Evolutionary conservation across 1,140 invertebrate genomes (phyloP).

Genomic region (Cydia strobilella): DNA sequence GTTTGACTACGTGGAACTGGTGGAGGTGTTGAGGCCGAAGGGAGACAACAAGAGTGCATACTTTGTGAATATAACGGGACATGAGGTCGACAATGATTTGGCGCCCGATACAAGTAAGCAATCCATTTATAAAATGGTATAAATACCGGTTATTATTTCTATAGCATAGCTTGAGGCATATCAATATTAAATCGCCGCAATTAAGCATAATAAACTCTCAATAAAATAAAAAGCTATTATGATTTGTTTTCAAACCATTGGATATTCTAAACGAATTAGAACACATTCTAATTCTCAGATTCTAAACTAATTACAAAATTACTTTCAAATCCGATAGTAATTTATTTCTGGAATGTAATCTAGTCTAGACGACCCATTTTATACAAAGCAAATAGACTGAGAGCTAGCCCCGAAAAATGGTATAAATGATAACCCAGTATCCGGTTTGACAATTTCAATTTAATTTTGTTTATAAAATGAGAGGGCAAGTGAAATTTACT

Average conservation of each 20-base stretch:
- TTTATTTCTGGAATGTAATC: slow-evolving; percentile 11
- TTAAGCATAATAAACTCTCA: no score
- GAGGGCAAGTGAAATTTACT: no score
- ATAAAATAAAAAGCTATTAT: no score
- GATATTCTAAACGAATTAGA: neutral
- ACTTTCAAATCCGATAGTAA: neutral
- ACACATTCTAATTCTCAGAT: no score
- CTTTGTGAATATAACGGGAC: slow-evolving; percentile 65
- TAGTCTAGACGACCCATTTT: slow-evolving; percentile 6
- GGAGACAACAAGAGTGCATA: slow-evolving; percentile 71
- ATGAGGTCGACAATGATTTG: slow-evolving; percentile 73
- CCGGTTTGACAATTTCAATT: no score
- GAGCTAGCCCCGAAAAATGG: no score
- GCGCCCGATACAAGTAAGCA: slow-evolving; percentile 75
- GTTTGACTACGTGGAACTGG: slow-evolving; percentile 71
- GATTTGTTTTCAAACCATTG: neutral
- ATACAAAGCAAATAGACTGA: neutral
- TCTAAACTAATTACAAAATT: slow-evolving; percentile 7
- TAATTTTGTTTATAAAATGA: no score
- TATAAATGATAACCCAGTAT: no score
- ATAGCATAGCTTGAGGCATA: no score
- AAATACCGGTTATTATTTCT: no score
- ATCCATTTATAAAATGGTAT: neutral
- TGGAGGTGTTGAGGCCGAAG: slow-evolving; percentile 60
- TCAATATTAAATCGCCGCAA: no score